Conservation (phyloP, 1,140 invertebrate species). For the Calephelis virginiensis region DNA sequence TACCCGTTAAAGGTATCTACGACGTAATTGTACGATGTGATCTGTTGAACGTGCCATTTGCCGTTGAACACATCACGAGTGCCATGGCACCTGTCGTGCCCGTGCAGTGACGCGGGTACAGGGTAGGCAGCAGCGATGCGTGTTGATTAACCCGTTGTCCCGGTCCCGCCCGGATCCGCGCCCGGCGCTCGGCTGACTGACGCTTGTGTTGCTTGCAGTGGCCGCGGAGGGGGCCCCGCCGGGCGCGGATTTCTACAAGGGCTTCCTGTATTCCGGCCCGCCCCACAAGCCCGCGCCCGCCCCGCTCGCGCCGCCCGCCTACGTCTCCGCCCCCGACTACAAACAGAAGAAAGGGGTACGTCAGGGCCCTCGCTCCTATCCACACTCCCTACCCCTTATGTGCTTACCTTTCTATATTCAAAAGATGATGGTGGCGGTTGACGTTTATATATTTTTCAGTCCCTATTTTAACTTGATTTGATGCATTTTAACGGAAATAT, state of each 20-base stretch:
- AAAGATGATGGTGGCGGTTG: background rate
- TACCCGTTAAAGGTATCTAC: too few species aligned
- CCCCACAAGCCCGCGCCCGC: constrained; percentile 77
- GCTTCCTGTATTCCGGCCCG: constrained; percentile 80
- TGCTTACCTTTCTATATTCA: background rate
- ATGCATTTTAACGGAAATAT: too few species aligned
- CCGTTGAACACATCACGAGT: too few species aligned
- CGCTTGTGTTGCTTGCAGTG: constrained; percentile 86
- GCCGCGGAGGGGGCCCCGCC: constrained; percentile 85
- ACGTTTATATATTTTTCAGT: background rate
- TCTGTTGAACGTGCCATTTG: too few species aligned
- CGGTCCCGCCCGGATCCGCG: constrained; percentile 42
- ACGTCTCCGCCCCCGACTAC: constrained; percentile 69
- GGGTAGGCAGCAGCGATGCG: too few species aligned
- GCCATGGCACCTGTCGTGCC: too few species aligned
- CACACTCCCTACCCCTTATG: constrained; percentile 16
- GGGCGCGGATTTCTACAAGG: constrained; percentile 90
- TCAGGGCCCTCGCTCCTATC: constrained; percentile 41
- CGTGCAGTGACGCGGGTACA: too few species aligned
- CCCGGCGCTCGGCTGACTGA: constrained; percentile 77
- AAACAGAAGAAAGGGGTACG: constrained; percentile 74
- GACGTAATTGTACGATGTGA: too few species aligned
- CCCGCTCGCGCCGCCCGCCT: constrained; percentile 48
- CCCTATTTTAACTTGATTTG: too few species aligned
- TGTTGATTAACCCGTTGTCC: constrained; percentile 43